These are phyloP conservation scores for Syngnathus acus DNA, from an alignment of 2,797 vertebrate species.

Conservation along the genomic window DNA sequence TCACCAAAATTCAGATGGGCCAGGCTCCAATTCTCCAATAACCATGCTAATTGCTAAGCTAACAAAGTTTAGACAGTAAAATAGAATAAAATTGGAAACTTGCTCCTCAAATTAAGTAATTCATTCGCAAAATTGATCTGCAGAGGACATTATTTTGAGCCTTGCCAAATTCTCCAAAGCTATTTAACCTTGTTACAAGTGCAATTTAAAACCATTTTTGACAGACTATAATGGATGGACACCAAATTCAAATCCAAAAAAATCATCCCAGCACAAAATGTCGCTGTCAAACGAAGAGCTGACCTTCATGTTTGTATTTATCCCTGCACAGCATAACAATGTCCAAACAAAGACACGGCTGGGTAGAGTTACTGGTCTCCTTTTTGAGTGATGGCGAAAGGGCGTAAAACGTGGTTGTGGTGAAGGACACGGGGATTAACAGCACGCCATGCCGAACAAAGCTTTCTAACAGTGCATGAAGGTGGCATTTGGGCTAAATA, in stretches of 20 bases:
- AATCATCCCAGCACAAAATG: neutral
- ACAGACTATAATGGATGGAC: neutral
- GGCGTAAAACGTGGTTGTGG: neutral
- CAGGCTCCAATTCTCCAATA: too few species aligned
- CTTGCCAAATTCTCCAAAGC: neutral
- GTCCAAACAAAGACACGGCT: slow-evolving; percentile 17
- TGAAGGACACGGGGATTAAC: slow-evolving; percentile 29
- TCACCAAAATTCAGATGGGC: too few species aligned
- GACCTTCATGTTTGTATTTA: slow-evolving; percentile 18
- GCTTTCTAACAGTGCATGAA: slow-evolving; percentile 45
- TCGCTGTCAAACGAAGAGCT: slow-evolving; percentile 13
- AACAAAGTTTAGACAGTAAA: too few species aligned
- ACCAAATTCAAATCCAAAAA: neutral
- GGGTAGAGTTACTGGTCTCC: slow-evolving; percentile 9
- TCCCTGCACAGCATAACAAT: slow-evolving; percentile 28
- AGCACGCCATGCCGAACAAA: slow-evolving; percentile 26
- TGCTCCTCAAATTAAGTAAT: too few species aligned
- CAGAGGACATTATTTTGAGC: too few species aligned
- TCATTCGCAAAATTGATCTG: too few species aligned
- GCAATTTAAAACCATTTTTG: neutral
- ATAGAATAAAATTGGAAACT: too few species aligned
- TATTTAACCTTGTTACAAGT: neutral
- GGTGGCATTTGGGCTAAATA: slow-evolving; percentile 37
- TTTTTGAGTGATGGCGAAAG: slow-evolving; percentile 23
- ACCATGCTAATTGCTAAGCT: too few species aligned